Base-by-base conservation (phyloP, 2,888 invertebrate genomes). In the Tinea semifulvella region DNA sequence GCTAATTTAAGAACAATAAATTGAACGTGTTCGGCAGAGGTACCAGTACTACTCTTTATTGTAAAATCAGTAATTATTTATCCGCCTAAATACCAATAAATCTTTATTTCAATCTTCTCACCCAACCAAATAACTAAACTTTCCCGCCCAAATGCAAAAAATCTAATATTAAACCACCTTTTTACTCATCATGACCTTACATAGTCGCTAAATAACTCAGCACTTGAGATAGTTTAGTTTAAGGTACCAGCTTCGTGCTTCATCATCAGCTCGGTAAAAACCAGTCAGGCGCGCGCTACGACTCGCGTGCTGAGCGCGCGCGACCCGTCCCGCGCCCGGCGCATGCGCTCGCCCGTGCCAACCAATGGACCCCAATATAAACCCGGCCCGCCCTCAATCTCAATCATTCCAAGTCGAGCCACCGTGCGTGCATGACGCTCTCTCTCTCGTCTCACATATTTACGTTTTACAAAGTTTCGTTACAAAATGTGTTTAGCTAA, bases 401-500 rank as follows among this genome's bases (percentile, higher is more conserved):
- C 65, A 13, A 70, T 66, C 80, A 80, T 71, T 77, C 79, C 75
- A 69, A 64, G 64, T 70, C 65, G 56, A 36, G 62, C 61, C 66
- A 60, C 56, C 66, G 69, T 55, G 68, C 61, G 73, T 58, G 66
- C 68, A 63, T 61, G 73, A 61, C 69, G 69, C 60, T 65, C 53
- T 57, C 49, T 54, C 56, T 58, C 53, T n/a, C 4, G n/a, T 31
- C 19, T 4, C 5, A 42, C 19, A 18, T n/a, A 19, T 25, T 14
- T 11, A 14, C 31, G 43, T 31, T 3, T 31, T 42, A 16, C 26
- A 42, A 13, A 16, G 38, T 19, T 58, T 55, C 55, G 51, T 56
- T n/a, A 2, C 56, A 69, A 63, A 51, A 85, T 85, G 85, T 85
- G 85, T 73, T 68, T 84, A 57, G 67, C 70, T 66, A 82, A 82